Conservation (phyloP, 1,140 invertebrate species). For the Hypsibius dujardini region DNA sequence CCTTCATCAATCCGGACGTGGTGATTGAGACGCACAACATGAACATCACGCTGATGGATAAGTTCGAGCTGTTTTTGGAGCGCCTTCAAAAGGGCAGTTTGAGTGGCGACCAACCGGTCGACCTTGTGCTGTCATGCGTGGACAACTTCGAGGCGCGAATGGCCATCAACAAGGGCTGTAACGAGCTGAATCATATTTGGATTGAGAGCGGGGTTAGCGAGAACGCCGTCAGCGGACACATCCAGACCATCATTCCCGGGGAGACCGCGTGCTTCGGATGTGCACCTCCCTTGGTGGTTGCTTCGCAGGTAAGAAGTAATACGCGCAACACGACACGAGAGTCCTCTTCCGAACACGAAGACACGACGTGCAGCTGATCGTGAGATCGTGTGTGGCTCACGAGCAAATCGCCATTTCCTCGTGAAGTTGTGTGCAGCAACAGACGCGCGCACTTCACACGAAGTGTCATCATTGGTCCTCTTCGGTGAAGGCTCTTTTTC, state of each 20-base stretch:
- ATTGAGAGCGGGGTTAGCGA: constrained; percentile 97
- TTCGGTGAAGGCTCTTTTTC: no score
- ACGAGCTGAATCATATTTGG: constrained; percentile 80
- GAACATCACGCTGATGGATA: constrained; percentile 89
- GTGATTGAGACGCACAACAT: constrained; percentile 81
- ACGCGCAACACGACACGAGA: no score
- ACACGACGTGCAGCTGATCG: no score
- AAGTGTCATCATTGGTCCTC: no score
- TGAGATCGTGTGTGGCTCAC: no score
- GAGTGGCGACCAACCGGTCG: constrained; percentile 47
- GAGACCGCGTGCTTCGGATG: constrained; percentile 95
- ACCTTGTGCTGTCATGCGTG: constrained; percentile 89
- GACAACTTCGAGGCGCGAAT: constrained; percentile 98
- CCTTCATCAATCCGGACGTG: constrained; percentile 90
- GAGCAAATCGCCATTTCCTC: no score
- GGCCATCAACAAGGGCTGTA: constrained; percentile 93
- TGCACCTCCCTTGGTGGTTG: constrained; percentile 89
- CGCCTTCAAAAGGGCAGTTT: constrained; percentile 58
- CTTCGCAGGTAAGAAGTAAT: constrained; percentile 45
- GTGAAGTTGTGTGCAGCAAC: no score
- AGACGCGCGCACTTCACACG: no score
- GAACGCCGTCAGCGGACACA: constrained; percentile 96
- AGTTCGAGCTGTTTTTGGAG: constrained; percentile 76
- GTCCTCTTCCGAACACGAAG: no score
- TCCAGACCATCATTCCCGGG: constrained; percentile 82